These are phyloP conservation scores for Cephus pulcher DNA, from an alignment of 2,888 invertebrate genomes.

Conservation along the genomic window DNA sequence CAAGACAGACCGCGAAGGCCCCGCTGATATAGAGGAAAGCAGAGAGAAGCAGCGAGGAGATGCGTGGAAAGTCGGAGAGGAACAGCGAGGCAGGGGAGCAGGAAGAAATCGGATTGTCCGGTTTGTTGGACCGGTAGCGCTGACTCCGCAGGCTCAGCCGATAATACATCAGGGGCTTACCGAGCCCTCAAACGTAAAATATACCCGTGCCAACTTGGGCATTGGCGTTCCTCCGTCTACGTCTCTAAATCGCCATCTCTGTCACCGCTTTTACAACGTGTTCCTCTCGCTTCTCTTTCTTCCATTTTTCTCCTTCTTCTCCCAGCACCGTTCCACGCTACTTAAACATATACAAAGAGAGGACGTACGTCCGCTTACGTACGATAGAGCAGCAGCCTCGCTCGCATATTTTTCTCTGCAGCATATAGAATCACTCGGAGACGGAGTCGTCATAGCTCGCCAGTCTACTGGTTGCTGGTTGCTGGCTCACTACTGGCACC, in stretches of 20 bases:
- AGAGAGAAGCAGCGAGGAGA: too few species aligned
- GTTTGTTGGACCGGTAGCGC: constrained; percentile 56
- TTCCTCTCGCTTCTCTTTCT: background rate
- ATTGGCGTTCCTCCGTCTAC: constrained; percentile 8
- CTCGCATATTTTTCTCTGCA: too few species aligned
- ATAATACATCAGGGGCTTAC: constrained; percentile 60
- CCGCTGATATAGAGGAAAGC: too few species aligned
- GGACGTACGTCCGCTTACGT: background rate
- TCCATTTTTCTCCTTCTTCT: background rate
- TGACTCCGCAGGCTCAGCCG: constrained; percentile 57
- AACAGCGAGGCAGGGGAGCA: background rate
- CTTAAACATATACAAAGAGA: background rate
- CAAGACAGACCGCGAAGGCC: too few species aligned
- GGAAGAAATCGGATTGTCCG: constrained; percentile 51
- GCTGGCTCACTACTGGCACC: background rate
- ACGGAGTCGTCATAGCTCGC: too few species aligned
- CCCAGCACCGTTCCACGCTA: background rate
- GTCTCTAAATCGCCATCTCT: too few species aligned
- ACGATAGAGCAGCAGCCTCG: too few species aligned
- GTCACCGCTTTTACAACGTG: too few species aligned
- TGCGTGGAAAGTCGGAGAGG: too few species aligned
- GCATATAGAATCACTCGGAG: too few species aligned
- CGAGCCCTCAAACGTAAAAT: constrained; percentile 56
- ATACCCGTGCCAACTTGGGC: constrained; percentile 45
- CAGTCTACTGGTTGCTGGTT: too few species aligned